A percentile compares a stretch with the other conserved stretches of the same genome.
phyloP scores from a whole-genome alignment of 2,888 invertebrate species.

The Carcina quercana region DNA sequence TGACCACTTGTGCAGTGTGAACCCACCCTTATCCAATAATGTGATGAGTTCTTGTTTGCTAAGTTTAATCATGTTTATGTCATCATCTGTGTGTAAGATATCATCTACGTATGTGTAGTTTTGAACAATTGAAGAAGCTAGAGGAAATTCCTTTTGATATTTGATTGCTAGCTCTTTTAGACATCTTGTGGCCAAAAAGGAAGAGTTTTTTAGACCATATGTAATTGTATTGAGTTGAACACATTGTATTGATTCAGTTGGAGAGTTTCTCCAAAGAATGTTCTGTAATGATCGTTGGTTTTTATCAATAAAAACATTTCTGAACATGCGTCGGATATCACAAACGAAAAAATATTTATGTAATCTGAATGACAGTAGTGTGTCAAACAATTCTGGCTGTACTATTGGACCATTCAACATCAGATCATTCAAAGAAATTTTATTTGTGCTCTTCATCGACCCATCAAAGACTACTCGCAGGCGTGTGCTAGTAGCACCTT shows the following conservation, averaged over 20 bases:
- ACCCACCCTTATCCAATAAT: neutral
- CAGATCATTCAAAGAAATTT: constrained; percentile 5
- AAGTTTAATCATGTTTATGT: neutral
- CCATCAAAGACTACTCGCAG: constrained; percentile 3
- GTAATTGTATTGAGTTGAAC: constrained; percentile 8
- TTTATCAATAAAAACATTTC: constrained; percentile 4
- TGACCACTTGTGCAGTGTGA: neutral
- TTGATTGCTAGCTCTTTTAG: constrained; percentile 8
- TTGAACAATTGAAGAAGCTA: constrained; percentile 9
- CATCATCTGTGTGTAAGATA: neutral
- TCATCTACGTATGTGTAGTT: constrained; percentile 7
- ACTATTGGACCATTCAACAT: constrained; percentile 10
- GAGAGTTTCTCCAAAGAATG: constrained; percentile 12
- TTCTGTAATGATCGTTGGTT: constrained; percentile 6
- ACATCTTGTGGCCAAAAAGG: constrained; percentile 9
- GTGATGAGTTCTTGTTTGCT: neutral
- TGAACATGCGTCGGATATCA: constrained; percentile 20
- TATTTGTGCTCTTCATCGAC: neutral
- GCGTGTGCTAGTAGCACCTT: neutral
- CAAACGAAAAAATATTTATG: constrained; percentile 14
- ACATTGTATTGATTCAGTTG: constrained; percentile 5
- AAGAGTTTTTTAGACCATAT: constrained; percentile 12
- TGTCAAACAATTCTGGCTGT: constrained; percentile 18
- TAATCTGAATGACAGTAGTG: constrained; percentile 19
- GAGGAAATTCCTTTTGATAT: constrained; percentile 6